A percentile compares a stretch with the other conserved stretches of the same genome.
Conservation (phyloP, 2,888 invertebrate species). For the Auanema freiburgensis region DNA sequence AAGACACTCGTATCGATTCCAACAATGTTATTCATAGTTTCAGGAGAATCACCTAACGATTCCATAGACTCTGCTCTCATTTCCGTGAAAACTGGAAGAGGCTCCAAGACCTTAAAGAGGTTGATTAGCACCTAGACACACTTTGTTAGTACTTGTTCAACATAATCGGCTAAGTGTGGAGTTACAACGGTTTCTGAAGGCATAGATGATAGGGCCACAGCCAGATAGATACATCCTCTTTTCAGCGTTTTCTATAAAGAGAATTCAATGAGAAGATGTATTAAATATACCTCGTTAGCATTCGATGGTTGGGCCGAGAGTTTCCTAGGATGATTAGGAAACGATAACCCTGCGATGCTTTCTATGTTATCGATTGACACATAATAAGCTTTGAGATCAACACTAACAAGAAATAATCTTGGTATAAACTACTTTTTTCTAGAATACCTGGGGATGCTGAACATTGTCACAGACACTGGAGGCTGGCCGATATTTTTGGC, state of each 20-base stretch:
- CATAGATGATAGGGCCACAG: conserved; percentile 93
- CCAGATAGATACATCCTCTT: conserved; percentile 87
- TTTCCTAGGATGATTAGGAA: background rate
- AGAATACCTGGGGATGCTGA: conserved; percentile 35
- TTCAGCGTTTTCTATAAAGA: conserved; percentile 64
- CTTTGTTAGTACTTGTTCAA: conserved; percentile 77
- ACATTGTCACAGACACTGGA: conserved; percentile 25
- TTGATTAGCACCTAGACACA: background rate
- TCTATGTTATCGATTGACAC: conserved; percentile 35
- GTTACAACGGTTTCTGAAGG: conserved; percentile 96
- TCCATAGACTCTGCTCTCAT: conserved; percentile 12
- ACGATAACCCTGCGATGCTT: background rate
- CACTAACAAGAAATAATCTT: conserved; percentile 24
- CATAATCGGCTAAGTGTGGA: conserved; percentile 85
- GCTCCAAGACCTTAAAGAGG: conserved; percentile 39
- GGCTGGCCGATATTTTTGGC: conserved; percentile 27
- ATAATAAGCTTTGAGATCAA: conserved; percentile 78
- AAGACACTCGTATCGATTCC: conserved; percentile 73
- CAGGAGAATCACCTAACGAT: conserved; percentile 24
- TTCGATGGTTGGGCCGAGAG: background rate
- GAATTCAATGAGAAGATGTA: background rate
- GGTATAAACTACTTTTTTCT: background rate
- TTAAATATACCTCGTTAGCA: background rate
- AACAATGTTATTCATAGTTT: conserved; percentile 38
- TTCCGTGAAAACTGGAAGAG: conserved; percentile 34